Evolutionary conservation across 35 echinoderm and acorn worm genomes (phyloP), one percentile per base, ranked within the genome.

Genomic region (Hemicentrotus pulcherrimus): DNA sequence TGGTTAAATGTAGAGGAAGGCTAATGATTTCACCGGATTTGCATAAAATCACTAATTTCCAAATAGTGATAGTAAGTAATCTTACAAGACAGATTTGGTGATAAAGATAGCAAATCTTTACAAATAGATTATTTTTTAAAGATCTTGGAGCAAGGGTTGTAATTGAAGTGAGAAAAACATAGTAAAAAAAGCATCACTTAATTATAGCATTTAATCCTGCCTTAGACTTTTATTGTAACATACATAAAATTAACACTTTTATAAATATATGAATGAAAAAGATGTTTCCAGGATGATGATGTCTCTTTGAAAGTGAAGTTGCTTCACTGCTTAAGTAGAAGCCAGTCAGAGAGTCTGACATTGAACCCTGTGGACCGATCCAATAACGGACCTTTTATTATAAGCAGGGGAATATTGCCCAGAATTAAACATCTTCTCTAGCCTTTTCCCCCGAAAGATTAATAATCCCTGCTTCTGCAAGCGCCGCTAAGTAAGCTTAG

Each of bases 31-130:
- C 19, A n/a, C 19, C 22, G 65, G 65, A 28, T 78, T 78, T n/a
- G 65, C 19, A 78, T 78, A 78, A 78, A 78, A 78, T 78, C 65
- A 78, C 22, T n/a, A n/a, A 78, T 78, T 78, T 78, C 65, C 65
- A 78, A 22, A n/a, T 5, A 78, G 19, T 78, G 65, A 78, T 78
- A 0, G 28, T 28, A 78, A 28, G 28, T 28, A 78, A 28, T 78
- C 22, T 78, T 78, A n/a, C 65, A n/a, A 78, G 65, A 78, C 65
- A 78, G 65, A 78, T 78, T 78, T 78, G 28, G 24, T 78, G 65
- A 78, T 78, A 78, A 78, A 78, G 65, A 78, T 78, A 78, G 22
- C 52, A 59, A 59, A 59, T 55, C 1, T 14, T 55, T 55, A 11
- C 10, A 13, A 55, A 11, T 55, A 13, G 50, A 55, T 55, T 15